phyloP scores from a whole-genome alignment of 1,140 invertebrate genomes.

The Caerostris darwini region DNA sequence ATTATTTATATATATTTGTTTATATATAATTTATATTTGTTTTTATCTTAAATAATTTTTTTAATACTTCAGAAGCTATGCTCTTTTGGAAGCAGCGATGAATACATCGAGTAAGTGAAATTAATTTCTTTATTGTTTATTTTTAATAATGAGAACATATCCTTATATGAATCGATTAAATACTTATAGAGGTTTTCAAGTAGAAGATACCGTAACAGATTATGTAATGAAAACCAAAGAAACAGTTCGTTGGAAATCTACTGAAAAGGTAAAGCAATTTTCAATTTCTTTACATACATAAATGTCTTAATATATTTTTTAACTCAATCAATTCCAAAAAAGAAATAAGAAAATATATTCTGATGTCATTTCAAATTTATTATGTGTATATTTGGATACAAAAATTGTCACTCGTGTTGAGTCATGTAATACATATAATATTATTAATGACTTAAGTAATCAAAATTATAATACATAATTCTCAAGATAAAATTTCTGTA shows the following conservation, averaged over 20 bases:
- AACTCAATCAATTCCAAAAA: no score
- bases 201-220: conserved; percentile 81
- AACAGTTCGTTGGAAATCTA: conserved; percentile 81
- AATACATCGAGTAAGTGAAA: background rate
- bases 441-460: no score
- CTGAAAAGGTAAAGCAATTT: conserved; percentile 79
- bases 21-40: no score
- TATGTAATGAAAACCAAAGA: conserved; percentile 84
- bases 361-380: no score
- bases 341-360: no score
- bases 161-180: no score
- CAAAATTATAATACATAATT: no score
- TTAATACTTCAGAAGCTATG: background rate
- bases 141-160: background rate
- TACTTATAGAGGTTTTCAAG: conserved; percentile 76
- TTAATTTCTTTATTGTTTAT: background rate
- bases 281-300: background rate
- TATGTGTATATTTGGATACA: no score
- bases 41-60: background rate
- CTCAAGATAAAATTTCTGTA: no score
- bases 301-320: background rate
- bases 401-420: no score
- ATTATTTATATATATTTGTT: no score
- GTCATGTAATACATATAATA: no score
- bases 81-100: background rate